Conservation (phyloP, 2,797 vertebrate genomes). For the Etheostoma nigrum region DNA sequence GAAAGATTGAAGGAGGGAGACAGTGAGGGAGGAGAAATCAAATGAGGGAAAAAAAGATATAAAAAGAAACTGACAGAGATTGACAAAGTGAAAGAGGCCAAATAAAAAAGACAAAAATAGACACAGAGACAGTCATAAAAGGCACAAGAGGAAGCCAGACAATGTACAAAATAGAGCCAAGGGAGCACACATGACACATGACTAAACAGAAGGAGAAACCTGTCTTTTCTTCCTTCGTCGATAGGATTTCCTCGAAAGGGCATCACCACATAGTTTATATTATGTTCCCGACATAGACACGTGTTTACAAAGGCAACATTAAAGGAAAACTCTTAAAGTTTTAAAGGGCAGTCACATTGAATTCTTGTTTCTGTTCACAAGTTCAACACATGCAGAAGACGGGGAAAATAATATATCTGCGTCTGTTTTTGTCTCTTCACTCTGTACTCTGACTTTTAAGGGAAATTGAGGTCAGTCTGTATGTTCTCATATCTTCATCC, state of each 20-base stretch:
- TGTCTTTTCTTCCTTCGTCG: slow-evolving; percentile 24
- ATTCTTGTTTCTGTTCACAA: neutral
- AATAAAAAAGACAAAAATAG: slow-evolving; percentile 35
- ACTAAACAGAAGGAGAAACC: slow-evolving; percentile 44
- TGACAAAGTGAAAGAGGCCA: slow-evolving; percentile 34
- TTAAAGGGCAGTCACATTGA: slow-evolving; percentile 30
- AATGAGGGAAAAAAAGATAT: slow-evolving; percentile 30
- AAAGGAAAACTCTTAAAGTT: neutral
- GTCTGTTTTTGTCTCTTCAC: neutral
- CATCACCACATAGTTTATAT: slow-evolving; percentile 33
- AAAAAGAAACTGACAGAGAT: slow-evolving; percentile 41
- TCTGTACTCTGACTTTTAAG: neutral
- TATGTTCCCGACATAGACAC: slow-evolving; percentile 13
- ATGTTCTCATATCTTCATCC: neutral
- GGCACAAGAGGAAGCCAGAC: slow-evolving; percentile 24
- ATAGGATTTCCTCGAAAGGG: slow-evolving; percentile 58
- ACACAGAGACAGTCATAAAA: slow-evolving; percentile 21
- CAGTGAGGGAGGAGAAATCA: slow-evolving; percentile 14
- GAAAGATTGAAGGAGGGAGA: slow-evolving; percentile 41
- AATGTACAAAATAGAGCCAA: slow-evolving; percentile 12
- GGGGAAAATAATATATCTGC: neutral
- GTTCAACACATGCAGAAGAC: slow-evolving; percentile 1
- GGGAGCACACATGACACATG: slow-evolving; percentile 31
- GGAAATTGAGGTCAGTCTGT: neutral
- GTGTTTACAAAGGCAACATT: slow-evolving; percentile 42